Evolutionary conservation across 1,140 invertebrate genomes (phyloP), one percentile per base, ranked within the genome.

Genomic region (Neotoxoptera formosana): DNA sequence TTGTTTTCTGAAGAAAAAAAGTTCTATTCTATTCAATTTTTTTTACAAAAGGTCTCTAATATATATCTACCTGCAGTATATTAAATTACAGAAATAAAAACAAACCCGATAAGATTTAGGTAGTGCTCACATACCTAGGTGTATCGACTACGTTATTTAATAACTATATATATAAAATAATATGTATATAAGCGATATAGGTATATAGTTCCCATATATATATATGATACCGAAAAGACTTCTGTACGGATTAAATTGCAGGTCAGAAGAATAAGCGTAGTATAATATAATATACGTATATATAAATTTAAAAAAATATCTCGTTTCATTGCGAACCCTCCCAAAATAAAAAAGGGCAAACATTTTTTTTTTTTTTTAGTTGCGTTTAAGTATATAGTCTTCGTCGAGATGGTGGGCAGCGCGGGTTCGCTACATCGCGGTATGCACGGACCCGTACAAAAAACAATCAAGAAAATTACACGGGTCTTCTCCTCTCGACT

Each of bases 391-490:
- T 90, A 92, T 90, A 92, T 81, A 92, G 90, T 67, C 20, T 48
- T 41, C 9, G 47, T 30, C 1, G 81, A 92, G 34, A 36, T 48
- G 45, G 51, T 48, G 20, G 14, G 17, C 67, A 47, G 25, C n/a
- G n/a, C n/a, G n/a, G 67, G 45, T 34, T 81, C 45, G n/a, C n/a
- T n/a, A n/a, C n/a, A n/a, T n/a, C n/a, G n/a, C n/a, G n/a, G n/a
- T 48, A 81, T 47, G n/a, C 36, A 83, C 21, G 47, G n/a, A 83
- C 47, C 47, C 56, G 20, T 81, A 48, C 81, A 91, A 91, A 90
- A 90, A 90, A 90, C 41, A 83, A 92, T 83, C 51, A 81, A 92
- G 47, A 81, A 92, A 83, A 92, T 92, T 83, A 83, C 90, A 83
- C 25, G 7, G 90, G 90, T 7, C n/a, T 30, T 76, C 14, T 76